Evolutionary conservation across 2,797 vertebrate species (phyloP), one percentile per base, ranked within the genome.

Genomic region (Gallinago nigripennis): DNA sequence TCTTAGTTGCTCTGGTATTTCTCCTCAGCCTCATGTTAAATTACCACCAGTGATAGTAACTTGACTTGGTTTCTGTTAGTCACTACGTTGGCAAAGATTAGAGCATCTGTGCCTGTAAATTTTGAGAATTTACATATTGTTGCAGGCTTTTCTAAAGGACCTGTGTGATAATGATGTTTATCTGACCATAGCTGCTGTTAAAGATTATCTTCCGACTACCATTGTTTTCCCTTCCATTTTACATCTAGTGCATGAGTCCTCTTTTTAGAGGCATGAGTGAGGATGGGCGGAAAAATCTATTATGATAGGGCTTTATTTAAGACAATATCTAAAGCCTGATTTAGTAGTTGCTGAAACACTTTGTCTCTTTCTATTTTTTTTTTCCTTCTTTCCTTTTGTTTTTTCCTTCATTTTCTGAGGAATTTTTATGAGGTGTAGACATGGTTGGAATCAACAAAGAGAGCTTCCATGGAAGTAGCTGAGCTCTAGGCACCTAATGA

Each of bases 41-140:
- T 69, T 76, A 73, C 51, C 33, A 17, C 4, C 18, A 68, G 23
- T 23, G 48, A 18, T 8, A 68, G 43, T 64, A 68, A 57, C 46
- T 92, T 79, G 33, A 19, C 39, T 75, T 88, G 41, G 7, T 83
- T 27, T 66, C 0, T 69, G 41, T 88, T 84, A 90, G 86, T 90
- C 28, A 31, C 45, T 69, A 0, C 65, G 43, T 48, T 83, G 79
- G 31, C 23, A 63, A 65, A 46, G 35, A 13, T 14, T 37, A 11
- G 28, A 72, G 65, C 43, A 48, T 69, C 66, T 76, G 39, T 92
- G 72, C 31, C 63, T 58, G 51, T 21, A 46, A 21, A 45, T 61
- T 28, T 51, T 73, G 46, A 53, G 68, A 21, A 20, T 56, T 61
- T 51, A 14, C 14, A 3, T 68, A 13, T 14, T 33, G 3, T 43